phyloP scores from a whole-genome alignment of 2,888 invertebrate genomes.

The Malthinus flaveolus region DNA sequence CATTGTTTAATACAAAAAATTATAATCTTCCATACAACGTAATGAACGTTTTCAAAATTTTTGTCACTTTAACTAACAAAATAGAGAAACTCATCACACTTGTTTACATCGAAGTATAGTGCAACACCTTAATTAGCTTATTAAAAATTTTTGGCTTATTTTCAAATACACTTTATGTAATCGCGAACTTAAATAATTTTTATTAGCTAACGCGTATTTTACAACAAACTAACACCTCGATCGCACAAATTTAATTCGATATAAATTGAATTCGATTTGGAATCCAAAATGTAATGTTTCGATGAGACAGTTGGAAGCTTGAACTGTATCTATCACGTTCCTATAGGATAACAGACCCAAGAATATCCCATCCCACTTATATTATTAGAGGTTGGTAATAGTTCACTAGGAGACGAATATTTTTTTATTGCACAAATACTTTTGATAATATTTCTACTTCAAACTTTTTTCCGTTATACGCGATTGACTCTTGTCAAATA shows the following conservation, averaged over 20 bases:
- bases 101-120: too few species aligned
- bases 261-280: neutral
- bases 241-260: too few species aligned
- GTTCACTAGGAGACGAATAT: slow-evolving; percentile 25
- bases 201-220: too few species aligned
- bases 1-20: slow-evolving; percentile 12
- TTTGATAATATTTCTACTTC: neutral
- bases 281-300: slow-evolving; percentile 11
- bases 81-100: slow-evolving; percentile 9
- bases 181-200: neutral
- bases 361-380: slow-evolving; percentile 36
- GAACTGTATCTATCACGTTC: slow-evolving; percentile 26
- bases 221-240: too few species aligned
- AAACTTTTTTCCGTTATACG: neutral
- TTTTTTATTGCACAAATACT: slow-evolving; percentile 8
- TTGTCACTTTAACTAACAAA: slow-evolving; percentile 8
- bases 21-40: slow-evolving; percentile 6
- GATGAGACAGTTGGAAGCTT: slow-evolving; percentile 15
- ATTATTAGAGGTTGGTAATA: slow-evolving; percentile 23
- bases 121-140: slow-evolving; percentile 4
- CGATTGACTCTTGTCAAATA: neutral
- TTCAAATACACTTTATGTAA: slow-evolving; percentile 20
- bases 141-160: slow-evolving; percentile 16
- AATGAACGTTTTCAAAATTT: slow-evolving; percentile 8
- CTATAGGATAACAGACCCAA: slow-evolving; percentile 30